Base-by-base conservation (phyloP, 2,888 invertebrate species). In the Bursaphelenchus okinawaensis region DNA sequence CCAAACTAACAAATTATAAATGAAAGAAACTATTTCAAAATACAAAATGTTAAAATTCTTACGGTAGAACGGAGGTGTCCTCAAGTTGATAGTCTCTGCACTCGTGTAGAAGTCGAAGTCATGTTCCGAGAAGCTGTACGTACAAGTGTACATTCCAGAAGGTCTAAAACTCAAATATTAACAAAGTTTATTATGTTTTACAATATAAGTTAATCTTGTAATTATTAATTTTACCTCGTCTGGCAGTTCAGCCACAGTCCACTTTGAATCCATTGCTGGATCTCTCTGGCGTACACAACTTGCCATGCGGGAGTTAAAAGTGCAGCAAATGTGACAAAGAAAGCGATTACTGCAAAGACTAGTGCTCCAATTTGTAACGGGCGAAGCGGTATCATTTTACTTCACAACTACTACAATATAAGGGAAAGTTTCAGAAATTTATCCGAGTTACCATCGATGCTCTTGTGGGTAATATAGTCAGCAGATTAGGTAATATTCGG, bases 1-100 rank as follows among this genome's bases (percentile, higher is more conserved):
- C 2, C 6, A n/a, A n/a, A n/a, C n/a, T n/a, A n/a, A n/a, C n/a
- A n/a, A n/a, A n/a, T n/a, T n/a, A n/a, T n/a, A n/a, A n/a, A n/a
- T n/a, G n/a, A n/a, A n/a, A n/a, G n/a, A n/a, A n/a, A n/a, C n/a
- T n/a, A n/a, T n/a, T n/a, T n/a, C n/a, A n/a, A n/a, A n/a, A n/a
- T n/a, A n/a, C n/a, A n/a, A n/a, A n/a, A n/a, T n/a, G n/a, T n/a
- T n/a, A n/a, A n/a, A n/a, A 40, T 40, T 4, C 74, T 69, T 7
- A 79, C 80, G 70, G 65, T 77, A 79, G 70, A 80, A 80, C 0
- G 80, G 72, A 0, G 80, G 80, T 20, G 80, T 78, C 62, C 79
- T 65, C 51, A 77, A 68, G 62, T 76, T 71, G 24, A 76, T 68
- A 27, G 78, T 67, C 29, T 80, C 79, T 26, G 78, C 73, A 62